Conservation (phyloP, 2,888 invertebrate species). For the Melolontha melolontha region DNA sequence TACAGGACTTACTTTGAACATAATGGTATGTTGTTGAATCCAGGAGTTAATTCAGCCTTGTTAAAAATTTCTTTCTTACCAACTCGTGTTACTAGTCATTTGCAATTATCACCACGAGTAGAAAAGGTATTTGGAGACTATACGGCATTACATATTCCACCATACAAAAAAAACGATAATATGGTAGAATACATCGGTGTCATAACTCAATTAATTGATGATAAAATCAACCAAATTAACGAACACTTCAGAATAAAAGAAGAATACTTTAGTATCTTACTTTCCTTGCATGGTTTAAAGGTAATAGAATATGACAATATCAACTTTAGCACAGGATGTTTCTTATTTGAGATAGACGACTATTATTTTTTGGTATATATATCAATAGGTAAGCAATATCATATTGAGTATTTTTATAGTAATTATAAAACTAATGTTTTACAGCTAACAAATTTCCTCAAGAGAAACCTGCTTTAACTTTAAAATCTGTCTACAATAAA, state of each 20-base stretch:
- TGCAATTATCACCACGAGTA: conserved; percentile 67
- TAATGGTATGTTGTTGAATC: conserved; percentile 31
- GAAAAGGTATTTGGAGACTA: conserved; percentile 66
- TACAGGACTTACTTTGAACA: conserved; percentile 36
- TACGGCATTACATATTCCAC: conserved; percentile 64
- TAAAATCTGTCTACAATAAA: conserved; percentile 71
- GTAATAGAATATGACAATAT: conserved; percentile 68
- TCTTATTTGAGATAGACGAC: conserved; percentile 73
- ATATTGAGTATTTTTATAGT: conserved; percentile 13
- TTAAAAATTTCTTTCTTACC: conserved; percentile 56
- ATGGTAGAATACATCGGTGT: conserved; percentile 72
- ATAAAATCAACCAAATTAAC: conserved; percentile 64
- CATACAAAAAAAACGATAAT: conserved; percentile 60
- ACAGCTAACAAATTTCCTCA: conserved; percentile 68
- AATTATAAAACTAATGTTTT: conserved; percentile 35
- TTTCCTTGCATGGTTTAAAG: conserved; percentile 62
- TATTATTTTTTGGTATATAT: conserved; percentile 74
- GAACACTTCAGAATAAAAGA: conserved; percentile 63
- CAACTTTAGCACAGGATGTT: conserved; percentile 66
- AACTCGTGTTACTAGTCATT: conserved; percentile 61
- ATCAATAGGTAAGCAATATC: conserved; percentile 65
- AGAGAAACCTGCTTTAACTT: conserved; percentile 67
- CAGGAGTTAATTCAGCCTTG: conserved; percentile 53
- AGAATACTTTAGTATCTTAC: conserved; percentile 65
- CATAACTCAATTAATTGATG: conserved; percentile 68